Conservation (phyloP, 1,140 invertebrate genomes). For the Drosophila ficusphila region DNA sequence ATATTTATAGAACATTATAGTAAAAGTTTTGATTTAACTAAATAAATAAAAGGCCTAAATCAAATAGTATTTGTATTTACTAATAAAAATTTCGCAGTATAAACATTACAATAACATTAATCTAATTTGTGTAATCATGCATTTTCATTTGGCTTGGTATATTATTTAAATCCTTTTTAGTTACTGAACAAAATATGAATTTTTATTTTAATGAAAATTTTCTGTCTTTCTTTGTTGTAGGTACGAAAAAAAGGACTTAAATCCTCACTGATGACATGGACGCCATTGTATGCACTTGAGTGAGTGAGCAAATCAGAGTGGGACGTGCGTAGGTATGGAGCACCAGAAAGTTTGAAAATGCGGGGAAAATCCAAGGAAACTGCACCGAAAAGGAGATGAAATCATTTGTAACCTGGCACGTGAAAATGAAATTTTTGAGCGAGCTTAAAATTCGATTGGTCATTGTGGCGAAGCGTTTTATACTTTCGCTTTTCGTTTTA, state of each 20-base stretch:
- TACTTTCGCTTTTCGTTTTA: slow-evolving; percentile 10
- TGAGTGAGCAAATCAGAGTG: slow-evolving; percentile 10
- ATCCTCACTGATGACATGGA: slow-evolving; percentile 33
- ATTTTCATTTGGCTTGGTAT: no score
- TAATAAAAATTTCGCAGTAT: no score
- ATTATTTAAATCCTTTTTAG: no score
- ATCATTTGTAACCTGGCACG: slow-evolving; percentile 63
- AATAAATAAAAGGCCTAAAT: no score
- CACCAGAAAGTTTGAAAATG: slow-evolving; percentile 9
- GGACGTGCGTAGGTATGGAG: background rate
- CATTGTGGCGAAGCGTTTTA: slow-evolving; percentile 41
- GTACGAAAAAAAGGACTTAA: background rate
- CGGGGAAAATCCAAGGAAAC: background rate
- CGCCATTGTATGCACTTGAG: slow-evolving; percentile 38
- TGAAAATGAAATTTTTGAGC: slow-evolving; percentile 55
- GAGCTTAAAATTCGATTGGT: slow-evolving; percentile 44
- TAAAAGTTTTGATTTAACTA: no score
- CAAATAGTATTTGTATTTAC: no score
- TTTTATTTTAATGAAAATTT: no score
- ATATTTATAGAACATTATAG: no score
- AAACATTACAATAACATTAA: no score
- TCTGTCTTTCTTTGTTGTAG: no score
- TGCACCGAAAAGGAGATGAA: slow-evolving; percentile 17
- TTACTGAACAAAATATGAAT: no score
- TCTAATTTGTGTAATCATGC: no score